Evolutionary conservation across 2,797 vertebrate species (phyloP), one percentile per base, ranked within the genome.

Genomic region (Falco novaeseelandiae): DNA sequence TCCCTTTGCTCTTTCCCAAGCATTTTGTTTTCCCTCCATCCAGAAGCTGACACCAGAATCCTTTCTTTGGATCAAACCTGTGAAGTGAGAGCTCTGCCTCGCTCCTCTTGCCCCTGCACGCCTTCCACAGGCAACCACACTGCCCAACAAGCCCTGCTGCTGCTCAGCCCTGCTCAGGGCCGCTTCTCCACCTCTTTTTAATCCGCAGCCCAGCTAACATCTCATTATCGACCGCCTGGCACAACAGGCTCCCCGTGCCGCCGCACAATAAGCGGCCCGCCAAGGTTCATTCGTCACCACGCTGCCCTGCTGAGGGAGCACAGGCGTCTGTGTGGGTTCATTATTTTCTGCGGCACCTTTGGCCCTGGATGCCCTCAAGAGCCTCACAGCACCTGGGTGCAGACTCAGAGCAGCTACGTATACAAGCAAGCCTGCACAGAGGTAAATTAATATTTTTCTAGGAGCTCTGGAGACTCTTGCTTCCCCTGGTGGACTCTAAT

Each of bases 51-150:
- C 99, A 99, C 99, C 99, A 99, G 98, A 99, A 99, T 87, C 99
- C 99, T 97, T 99, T 99, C 98, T 99, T 99, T 58, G 99, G 99
- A 97, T 99, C 99, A 79, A 99, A 99, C 97, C 99, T 99, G 98
- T 0, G 10, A 91, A 94, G 21, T 0, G 0, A 92, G 48, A 96
- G 78, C 40, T 89, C 57, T 74, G 38, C 36, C 55, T 96, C 61
- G 96, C 16, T 22, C 34, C 25, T 81, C 76, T 49, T 2, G 17
- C 12, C 6, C 46, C 6, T 0, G 12, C 13, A 20, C 5, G 16
- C 25, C 54, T n/a, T 32, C 36, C 12, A 2, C 1, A 9, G 16
- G 17, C 62, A 22, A 44, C 20, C 36, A 73, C 5, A 3, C 48
- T 40, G 34, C 26, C 52, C 8, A 6, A 32, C 22, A 44, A n/a